phyloP scores from a whole-genome alignment of 2,113 vertebrate species.

The Rallus limicola region DNA sequence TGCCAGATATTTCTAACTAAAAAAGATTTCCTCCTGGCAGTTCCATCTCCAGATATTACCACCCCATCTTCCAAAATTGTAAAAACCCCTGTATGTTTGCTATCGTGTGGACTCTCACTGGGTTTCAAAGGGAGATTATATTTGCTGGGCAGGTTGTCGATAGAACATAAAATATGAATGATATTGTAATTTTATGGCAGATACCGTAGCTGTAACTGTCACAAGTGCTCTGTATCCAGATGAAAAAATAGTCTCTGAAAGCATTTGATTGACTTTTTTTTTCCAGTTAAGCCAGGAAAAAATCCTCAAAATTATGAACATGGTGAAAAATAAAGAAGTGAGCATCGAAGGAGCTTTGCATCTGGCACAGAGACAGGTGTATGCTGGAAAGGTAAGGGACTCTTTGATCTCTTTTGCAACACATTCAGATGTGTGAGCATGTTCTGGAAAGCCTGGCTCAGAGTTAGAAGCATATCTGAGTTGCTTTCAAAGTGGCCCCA shows the following conservation, averaged over 20 bases:
- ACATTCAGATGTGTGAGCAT: neutral
- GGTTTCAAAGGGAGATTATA: constrained; percentile 42
- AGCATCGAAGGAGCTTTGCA: constrained; percentile 78
- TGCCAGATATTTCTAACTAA: neutral
- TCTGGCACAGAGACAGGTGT: constrained; percentile 66
- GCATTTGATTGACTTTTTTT: neutral
- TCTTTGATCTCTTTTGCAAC: neutral
- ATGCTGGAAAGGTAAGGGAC: neutral
- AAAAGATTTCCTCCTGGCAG: constrained; percentile 14
- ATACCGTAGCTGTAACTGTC: neutral
- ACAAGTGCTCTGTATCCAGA: neutral
- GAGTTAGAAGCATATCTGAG: accelerated
- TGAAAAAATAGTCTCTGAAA: neutral
- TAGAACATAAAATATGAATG: constrained; percentile 19
- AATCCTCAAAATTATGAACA: constrained; percentile 70
- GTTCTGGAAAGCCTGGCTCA: neutral
- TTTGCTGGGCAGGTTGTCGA: neutral
- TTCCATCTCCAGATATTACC: neutral
- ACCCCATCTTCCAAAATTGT: neutral
- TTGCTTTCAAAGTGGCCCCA: neutral
- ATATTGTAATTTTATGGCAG: constrained; percentile 4
- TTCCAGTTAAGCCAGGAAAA: constrained; percentile 42
- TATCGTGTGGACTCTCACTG: neutral
- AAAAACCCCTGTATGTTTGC: constrained; percentile 7
- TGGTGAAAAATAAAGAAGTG: constrained; percentile 80